Base-by-base conservation (phyloP, 2,797 vertebrate species). In the Sebastes miniatus region DNA sequence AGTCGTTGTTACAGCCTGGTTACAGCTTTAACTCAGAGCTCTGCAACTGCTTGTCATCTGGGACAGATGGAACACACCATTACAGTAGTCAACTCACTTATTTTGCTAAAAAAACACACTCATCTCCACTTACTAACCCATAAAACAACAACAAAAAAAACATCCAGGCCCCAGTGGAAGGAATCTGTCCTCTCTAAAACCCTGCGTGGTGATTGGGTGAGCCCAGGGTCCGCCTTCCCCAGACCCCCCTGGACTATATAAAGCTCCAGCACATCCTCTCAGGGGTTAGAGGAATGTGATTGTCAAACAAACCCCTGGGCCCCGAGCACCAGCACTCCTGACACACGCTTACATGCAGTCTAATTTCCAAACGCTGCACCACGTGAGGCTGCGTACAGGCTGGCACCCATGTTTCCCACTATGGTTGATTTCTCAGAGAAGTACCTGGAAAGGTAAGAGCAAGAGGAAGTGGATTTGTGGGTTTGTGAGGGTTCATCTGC, bases 381-480 rank as follows among this genome's bases (percentile, higher is more conserved):
- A 47, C 77, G 79, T 69, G 67, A 76, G 54, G 66, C 79, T 79
- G 80, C 79, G 4, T 66, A 85, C 89, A 61, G 72, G 80, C 85
- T 66, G 80, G 81, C 87, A 88, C 59, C 13, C 82, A 95, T 95
- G 94, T 93, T 90, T 89, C 92, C 80, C 79, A 71, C 90, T 24
- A 96, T 97, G 97, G 96, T 97, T 79, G 97, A 97, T 92, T 96
- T 97, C 56, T 97, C 97, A 0, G 97, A 97, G 84, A 97, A 94
- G 91, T 97, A 97, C 94, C 94, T 98, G 90, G 96, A 97, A 95
- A 97, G 97, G 97, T 98, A 97, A 95, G 97, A 88, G 54, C 64
- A 14, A 56, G 39, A 56, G 39, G 31, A 22, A 2, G 31, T 24
- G 64, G n/a, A 1, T 6, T 16, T 77, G 25, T 54, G 39, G 39